Evolutionary conservation across 2,797 vertebrate genomes (phyloP), one percentile per base, ranked within the genome.

Genomic region (Eremophila alpestris): DNA sequence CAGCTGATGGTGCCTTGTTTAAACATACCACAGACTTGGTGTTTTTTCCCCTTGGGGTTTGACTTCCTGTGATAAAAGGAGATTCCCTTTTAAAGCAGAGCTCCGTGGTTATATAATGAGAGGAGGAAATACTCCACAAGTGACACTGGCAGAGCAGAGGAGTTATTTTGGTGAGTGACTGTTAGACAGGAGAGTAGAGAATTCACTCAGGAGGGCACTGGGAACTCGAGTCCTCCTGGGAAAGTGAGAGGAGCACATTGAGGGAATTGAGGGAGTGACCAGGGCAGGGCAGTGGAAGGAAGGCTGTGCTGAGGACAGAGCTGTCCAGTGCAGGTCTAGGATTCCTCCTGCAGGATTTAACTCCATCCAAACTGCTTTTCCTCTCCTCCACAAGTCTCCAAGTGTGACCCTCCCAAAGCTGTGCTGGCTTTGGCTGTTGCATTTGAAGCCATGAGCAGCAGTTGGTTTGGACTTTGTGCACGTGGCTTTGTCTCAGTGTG

Each of bases 51-150:
- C 75, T 52, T 5, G 75, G 67, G 70, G 14, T 48, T 36, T 56
- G 90, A 87, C 90, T 97, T 96, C 93, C 96, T 95, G 92, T 49
- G 91, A 95, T 94, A 89, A 86, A 91, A 69, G 36, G 88, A 90
- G 93, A 77, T 95, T 95, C 92, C 93, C 93, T 92, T 95, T 93
- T 82, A 79, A 79, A 92, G 92, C 9, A 59, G 86, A 83, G 62
- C 68, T 62, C 82, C 1, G 1, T 79, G 82, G 82, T 90, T 94
- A 51, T 68, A 71, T 95, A 91, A 93, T 85, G 87, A 74, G 89
- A 85, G 82, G 34, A 92, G 93, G 94, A 96, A 95, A 74, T 70
- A 70, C 67, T 86, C 86, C 88, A 80, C 2, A 73, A 94, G 77
- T 87, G 88, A 67, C 86, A 73, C 78, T 40, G 45, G 27, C 41